Conservation (phyloP, 2,797 vertebrate genomes). For the Poecilia wingei region DNA sequence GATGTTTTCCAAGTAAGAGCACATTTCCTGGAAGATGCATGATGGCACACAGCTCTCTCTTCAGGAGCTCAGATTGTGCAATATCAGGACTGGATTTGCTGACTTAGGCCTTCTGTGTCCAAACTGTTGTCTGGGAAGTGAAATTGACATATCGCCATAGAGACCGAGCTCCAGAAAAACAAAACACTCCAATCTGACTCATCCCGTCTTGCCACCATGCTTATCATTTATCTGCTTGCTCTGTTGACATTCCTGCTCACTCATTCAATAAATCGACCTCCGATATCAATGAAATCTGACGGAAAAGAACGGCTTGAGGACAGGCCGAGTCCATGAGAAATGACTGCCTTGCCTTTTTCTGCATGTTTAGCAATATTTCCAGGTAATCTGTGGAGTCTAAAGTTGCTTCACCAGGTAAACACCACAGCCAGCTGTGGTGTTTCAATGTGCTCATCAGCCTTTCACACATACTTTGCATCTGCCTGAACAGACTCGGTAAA, state of each 20-base stretch:
- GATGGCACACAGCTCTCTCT: constrained; percentile 4
- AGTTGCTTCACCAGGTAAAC: not conserved
- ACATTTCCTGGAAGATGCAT: not conserved
- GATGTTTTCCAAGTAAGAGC: not conserved
- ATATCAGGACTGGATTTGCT: constrained; percentile 38
- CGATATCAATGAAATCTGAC: constrained; percentile 5
- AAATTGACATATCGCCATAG: constrained; percentile 55
- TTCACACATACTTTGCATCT: too few species aligned
- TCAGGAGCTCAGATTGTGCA: constrained; percentile 18
- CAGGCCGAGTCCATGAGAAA: not conserved
- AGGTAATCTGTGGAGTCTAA: not conserved
- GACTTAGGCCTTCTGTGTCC: constrained; percentile 45
- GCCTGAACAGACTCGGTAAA: too few species aligned
- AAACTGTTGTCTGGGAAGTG: constrained; percentile 60
- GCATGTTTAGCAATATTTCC: not conserved
- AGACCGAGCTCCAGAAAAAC: constrained; percentile 36
- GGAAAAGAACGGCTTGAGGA: not conserved
- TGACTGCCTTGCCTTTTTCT: not conserved
- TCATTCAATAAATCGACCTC: not conserved
- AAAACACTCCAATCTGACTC: constrained; percentile 41
- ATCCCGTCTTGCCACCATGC: constrained; percentile 1
- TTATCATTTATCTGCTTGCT: constrained; percentile 11
- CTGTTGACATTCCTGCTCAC: constrained; percentile 5
- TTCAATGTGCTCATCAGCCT: not conserved
- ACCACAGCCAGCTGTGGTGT: not conserved